phyloP scores from a whole-genome alignment of 2,888 invertebrate genomes.

The Drosophila sordidapex region DNA sequence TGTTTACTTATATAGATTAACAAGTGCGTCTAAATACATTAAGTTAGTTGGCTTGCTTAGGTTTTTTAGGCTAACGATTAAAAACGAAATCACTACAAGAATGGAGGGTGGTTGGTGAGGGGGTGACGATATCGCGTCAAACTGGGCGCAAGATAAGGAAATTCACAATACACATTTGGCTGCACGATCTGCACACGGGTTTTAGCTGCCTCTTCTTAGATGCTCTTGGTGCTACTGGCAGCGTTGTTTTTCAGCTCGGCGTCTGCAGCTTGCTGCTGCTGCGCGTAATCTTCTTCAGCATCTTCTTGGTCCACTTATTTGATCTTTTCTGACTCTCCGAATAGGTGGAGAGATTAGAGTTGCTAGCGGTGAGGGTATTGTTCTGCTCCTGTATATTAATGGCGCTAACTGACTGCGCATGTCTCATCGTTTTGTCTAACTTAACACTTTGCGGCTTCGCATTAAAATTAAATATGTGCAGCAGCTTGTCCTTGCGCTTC shows the following conservation, averaged over 20 bases:
- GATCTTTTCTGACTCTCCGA: constrained; percentile 72
- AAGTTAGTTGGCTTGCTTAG: constrained; percentile 70
- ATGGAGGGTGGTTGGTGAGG: constrained; percentile 52
- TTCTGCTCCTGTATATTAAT: constrained; percentile 65
- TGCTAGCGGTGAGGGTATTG: constrained; percentile 62
- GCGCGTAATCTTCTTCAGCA: constrained; percentile 75
- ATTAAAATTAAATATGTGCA: constrained; percentile 48
- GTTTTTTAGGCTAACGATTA: constrained; percentile 56
- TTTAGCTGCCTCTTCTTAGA: constrained; percentile 3
- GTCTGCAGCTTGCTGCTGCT: constrained; percentile 73
- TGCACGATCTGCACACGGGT: constrained; percentile 9
- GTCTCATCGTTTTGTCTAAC: constrained; percentile 51
- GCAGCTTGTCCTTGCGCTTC: constrained; percentile 51
- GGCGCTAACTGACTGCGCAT: constrained; percentile 75
- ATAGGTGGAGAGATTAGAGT: constrained; percentile 67
- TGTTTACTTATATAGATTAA: constrained; percentile 75
- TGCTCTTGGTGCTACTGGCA: background rate
- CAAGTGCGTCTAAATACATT: constrained; percentile 74
- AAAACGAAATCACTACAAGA: constrained; percentile 59
- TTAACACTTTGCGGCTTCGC: constrained; percentile 38
- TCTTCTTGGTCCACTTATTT: constrained; percentile 69
- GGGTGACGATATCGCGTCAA: constrained; percentile 30
- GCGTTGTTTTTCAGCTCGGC: constrained; percentile 46
- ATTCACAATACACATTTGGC: constrained; percentile 37
- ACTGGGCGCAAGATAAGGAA: constrained; percentile 49